Conservation (phyloP, 2,113 vertebrate genomes). For the Catharus minimus region DNA sequence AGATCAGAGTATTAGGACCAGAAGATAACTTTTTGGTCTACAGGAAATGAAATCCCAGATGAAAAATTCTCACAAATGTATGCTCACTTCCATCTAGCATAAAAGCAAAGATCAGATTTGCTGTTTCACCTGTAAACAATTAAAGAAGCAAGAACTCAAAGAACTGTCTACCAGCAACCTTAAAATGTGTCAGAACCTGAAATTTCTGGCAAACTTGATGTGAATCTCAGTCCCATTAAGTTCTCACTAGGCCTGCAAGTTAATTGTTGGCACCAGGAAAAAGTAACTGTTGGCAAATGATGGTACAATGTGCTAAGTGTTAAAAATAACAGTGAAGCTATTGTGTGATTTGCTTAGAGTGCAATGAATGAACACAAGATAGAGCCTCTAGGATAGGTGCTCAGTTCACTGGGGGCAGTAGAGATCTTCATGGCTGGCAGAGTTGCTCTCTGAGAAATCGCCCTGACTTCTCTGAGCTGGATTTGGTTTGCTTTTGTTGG, state of each 20-base stretch:
- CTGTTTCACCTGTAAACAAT: constrained; percentile 50
- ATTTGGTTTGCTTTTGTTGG: neutral
- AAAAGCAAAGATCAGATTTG: constrained; percentile 26
- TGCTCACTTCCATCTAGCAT: constrained; percentile 21
- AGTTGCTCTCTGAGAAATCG: neutral
- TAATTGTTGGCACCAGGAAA: constrained; percentile 44
- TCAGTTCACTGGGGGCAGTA: neutral
- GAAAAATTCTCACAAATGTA: neutral
- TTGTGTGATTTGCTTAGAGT: neutral
- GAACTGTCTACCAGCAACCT: neutral
- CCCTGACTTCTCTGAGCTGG: accelerated
- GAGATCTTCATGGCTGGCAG: neutral
- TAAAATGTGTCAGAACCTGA: constrained; percentile 41
- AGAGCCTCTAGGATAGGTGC: neutral
- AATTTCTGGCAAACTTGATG: constrained; percentile 40
- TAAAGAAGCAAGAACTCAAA: constrained; percentile 44
- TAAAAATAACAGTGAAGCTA: neutral
- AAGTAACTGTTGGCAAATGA: constrained; percentile 34
- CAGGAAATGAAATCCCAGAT: constrained; percentile 38
- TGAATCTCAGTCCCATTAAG: neutral
- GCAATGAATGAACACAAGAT: constrained; percentile 27
- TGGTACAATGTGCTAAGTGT: constrained; percentile 6
- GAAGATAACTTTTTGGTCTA: constrained; percentile 27
- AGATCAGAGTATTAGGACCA: constrained; percentile 47
- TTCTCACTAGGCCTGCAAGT: constrained; percentile 21